Evolutionary conservation across 1,140 invertebrate species (phyloP).

Genomic region (Drosophila equinoxialis): DNA sequence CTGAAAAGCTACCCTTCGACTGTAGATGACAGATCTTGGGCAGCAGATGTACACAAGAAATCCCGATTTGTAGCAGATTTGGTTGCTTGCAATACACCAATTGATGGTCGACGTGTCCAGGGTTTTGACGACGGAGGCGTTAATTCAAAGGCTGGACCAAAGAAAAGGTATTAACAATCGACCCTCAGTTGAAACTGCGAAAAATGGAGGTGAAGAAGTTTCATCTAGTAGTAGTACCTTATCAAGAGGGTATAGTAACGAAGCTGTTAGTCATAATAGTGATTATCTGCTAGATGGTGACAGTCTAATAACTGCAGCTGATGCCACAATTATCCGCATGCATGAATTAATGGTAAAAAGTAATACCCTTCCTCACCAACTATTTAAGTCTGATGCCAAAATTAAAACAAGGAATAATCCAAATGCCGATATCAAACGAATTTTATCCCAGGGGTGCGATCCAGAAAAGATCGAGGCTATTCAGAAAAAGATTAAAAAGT

Average conservation of each 20-base stretch:
- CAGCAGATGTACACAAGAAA: constrained; percentile 60
- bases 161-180: not conserved
- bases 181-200: not conserved
- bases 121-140: not conserved
- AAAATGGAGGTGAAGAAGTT: too few species aligned
- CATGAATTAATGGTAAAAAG: constrained; percentile 56
- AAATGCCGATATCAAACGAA: constrained; percentile 63
- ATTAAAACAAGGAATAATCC: constrained; percentile 36
- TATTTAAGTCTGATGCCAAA: constrained; percentile 36
- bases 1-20: constrained; percentile 74
- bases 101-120: not conserved
- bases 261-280: constrained; percentile 13
- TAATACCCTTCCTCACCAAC: constrained; percentile 43
- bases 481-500: constrained; percentile 59
- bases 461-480: constrained; percentile 48
- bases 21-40: constrained; percentile 70
- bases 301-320: constrained; percentile 63
- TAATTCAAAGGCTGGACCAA: too few species aligned
- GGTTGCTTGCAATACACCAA: constrained; percentile 58
- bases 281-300: constrained; percentile 51
- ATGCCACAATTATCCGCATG: constrained; percentile 49
- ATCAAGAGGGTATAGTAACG: not conserved
- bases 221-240: too few species aligned
- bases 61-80: constrained; percentile 69
- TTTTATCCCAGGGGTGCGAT: constrained; percentile 64